Evolutionary conservation across 1,140 invertebrate genomes (phyloP), one percentile per base, ranked within the genome.

Genomic region (Cephus cinctus): DNA sequence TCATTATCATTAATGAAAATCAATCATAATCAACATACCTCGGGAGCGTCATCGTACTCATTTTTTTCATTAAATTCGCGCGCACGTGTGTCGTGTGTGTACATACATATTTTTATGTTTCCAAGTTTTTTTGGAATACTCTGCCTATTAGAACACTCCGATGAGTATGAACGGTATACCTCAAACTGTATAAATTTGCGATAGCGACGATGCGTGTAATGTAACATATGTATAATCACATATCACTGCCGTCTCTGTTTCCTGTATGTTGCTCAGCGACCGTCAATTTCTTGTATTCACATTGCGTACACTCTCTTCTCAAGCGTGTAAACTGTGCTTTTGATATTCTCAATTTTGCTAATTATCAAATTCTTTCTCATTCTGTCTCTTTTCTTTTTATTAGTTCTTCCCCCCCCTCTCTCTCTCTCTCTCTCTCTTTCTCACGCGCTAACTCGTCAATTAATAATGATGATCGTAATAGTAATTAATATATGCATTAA

Each of bases 401-500:
- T 27, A 27, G 8, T 27, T 27, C 15, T 36, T 8, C 6, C 15
- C 8, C 8, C 15, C 15, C 8, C 15, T 1, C 15, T 36, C 15
- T 36, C 15, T 9, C 14, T n/a, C 15, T 36, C 15, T 36, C 34
- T 9, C 34, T 36, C 9, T 9, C 15, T 36, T 15, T 36, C 34
- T 36, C 34, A 11, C 34, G 9, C 34, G 9, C 34, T 36, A 6
- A 6, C 34, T 36, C 41, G 45, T 43, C 12, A 50, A 38, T 50
- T 22, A 47, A 36, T 52, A 30, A 50, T 46, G 47, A 32, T 27
- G 25, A 27, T 39, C 44, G 31, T 20, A 48, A 34, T 54, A 43
- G 20, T 40, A 34, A 41, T 50, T 16, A 52, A 52, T 30, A 41
- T 41, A 21, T 31, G 44, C 44, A 52, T 44, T 56, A 55, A 61